Conservation (phyloP, 2,888 invertebrate species). For the Petrolisthes cinctipes region DNA sequence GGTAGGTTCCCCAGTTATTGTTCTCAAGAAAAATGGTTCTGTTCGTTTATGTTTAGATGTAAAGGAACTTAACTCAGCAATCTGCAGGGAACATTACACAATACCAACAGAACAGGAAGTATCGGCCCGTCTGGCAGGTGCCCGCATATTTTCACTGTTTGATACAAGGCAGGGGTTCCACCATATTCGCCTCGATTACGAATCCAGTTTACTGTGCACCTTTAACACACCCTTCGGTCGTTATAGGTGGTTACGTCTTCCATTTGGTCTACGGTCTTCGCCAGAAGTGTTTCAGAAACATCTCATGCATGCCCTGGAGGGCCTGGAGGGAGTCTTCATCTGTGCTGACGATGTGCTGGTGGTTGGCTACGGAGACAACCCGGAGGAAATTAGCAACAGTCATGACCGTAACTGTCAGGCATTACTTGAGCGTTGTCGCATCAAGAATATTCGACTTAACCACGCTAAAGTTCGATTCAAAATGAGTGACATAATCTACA, state of each 20-base stretch:
- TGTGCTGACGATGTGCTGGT: neutral
- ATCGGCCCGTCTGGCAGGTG: no score
- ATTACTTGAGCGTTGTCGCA: neutral
- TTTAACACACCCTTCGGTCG: no score
- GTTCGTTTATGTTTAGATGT: neutral
- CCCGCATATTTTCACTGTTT: no score
- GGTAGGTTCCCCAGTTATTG: neutral
- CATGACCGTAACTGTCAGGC: neutral
- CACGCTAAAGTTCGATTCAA: neutral
- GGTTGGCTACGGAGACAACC: neutral
- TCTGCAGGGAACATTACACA: neutral
- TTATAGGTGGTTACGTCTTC: neutral
- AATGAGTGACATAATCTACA: neutral
- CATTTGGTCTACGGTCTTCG: neutral
- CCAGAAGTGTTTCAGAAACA: constrained; percentile 13
- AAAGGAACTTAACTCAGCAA: neutral
- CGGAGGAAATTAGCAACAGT: neutral
- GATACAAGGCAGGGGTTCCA: no score
- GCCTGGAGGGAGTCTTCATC: neutral
- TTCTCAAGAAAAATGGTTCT: neutral
- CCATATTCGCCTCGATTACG: no score
- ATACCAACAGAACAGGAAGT: no score
- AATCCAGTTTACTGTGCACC: no score
- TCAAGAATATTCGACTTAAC: neutral
- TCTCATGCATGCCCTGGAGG: neutral